Evolutionary conservation across 2,797 vertebrate species (phyloP).

Genomic region (Coendou prehensilis): DNA sequence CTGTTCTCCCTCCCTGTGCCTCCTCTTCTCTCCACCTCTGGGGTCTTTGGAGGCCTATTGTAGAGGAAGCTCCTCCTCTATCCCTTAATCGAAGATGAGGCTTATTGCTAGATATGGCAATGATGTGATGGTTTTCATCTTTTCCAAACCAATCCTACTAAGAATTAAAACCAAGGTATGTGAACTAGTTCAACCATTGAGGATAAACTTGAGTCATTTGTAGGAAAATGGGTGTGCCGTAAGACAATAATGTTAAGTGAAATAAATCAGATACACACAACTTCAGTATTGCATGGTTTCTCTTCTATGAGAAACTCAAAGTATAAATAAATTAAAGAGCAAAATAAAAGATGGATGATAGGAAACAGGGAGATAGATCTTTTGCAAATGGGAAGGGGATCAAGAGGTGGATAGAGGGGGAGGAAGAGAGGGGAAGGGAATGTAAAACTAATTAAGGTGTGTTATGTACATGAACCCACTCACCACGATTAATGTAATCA

Average conservation of each 20-base stretch:
- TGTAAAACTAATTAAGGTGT: background rate
- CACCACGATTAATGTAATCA: background rate
- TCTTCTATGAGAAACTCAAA: background rate
- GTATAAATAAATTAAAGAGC: background rate
- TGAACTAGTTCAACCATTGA: background rate
- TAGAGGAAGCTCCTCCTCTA: background rate
- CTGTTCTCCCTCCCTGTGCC: rapidly evolving
- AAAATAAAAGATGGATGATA: background rate
- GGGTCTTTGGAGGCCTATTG: background rate
- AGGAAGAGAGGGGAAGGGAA: background rate
- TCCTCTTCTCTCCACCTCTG: rapidly evolving
- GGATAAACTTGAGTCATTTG: background rate
- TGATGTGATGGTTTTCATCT: background rate
- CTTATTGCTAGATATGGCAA: background rate
- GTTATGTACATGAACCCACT: too few relatives aligned
- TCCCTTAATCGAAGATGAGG: too few relatives aligned
- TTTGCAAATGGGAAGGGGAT: background rate
- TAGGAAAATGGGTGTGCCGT: background rate
- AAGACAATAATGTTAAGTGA: background rate
- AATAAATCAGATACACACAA: background rate
- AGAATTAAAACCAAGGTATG: background rate
- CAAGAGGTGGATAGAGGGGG: background rate
- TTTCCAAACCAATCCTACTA: background rate
- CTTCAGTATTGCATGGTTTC: background rate
- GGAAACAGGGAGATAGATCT: background rate